These are phyloP conservation scores for Myotis planiceps DNA, from an alignment of 2,797 vertebrate species.

Conservation along the genomic window DNA sequence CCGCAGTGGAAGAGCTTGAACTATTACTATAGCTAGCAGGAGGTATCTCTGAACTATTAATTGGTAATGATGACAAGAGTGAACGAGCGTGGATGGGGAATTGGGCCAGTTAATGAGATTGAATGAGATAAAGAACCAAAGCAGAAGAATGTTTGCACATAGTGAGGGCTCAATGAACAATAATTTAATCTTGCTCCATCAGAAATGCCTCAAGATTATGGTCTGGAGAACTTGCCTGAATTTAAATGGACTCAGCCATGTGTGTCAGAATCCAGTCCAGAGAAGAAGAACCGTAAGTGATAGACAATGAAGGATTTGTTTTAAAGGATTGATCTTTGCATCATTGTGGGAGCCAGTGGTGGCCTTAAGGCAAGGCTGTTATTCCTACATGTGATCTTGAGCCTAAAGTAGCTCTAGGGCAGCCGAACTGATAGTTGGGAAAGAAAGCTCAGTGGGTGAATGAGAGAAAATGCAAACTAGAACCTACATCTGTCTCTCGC, in stretches of 20 bases:
- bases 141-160: neutral
- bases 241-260: neutral
- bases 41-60: neutral
- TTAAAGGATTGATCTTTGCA: neutral
- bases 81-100: neutral
- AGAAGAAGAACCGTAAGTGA: neutral
- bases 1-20: neutral
- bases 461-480: neutral
- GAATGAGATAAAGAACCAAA: neutral
- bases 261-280: neutral
- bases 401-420: neutral
- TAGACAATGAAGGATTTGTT: neutral
- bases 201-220: neutral
- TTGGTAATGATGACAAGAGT: neutral
- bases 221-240: neutral
- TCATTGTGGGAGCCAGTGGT: too few relatives aligned
- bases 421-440: neutral
- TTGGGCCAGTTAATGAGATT: neutral
- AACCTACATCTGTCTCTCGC: neutral
- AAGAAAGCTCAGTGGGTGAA: neutral
- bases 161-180: neutral
- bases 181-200: neutral
- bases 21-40: neutral
- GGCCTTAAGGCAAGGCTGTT: neutral
- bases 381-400: neutral